Evolutionary conservation across 2,113 vertebrate genomes (phyloP), one percentile per base, ranked within the genome.

Genomic region (Leptocoma aspasia): DNA sequence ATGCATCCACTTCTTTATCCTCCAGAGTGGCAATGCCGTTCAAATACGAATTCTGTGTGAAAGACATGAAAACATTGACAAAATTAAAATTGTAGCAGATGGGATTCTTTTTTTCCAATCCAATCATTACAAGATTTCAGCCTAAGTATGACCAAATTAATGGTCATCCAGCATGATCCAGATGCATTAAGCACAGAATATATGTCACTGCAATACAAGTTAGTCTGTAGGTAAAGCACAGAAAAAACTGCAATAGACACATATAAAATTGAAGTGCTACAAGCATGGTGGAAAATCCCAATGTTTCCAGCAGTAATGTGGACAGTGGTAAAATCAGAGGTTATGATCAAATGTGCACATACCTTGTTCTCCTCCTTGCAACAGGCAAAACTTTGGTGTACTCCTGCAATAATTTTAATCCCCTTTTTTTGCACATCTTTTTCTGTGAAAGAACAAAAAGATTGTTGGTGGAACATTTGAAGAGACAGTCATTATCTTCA

Each of bases 1-100:
- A 97, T 19, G 63, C 27, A 37, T 92, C 72, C 54, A 89, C 53
- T 49, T 92, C 45, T 44, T 72, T 56, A 60, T 88, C 66, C 5
- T 89, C 28, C 30, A 96, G 56, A 82, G 64, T 97, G 49, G 94
- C 91, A 92, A 95, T 91, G 52, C 88, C 21, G 3, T 75, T 79
- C 85, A 88, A 42, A 86, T 15, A 65, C 1, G 42, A 53, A 71
- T 86, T 86, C 97, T 97, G 71, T 59, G 47, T 31, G 65, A 92
- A 92, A 94, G 10, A 15, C 27, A 47, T 31, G 13, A 72, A 81
- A 72, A 72, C n/a, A 54, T 11, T 26, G 33, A 78, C 41, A 61
- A 92, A 69, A 52, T 65, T 75, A 81, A 39, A 73, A 49, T 21
- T 50, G 22, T 37, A 69, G 71, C 50, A 82, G n/a, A 63, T 18